Base-by-base conservation (phyloP, 2,113 vertebrate species). In the Meleagris gallopavo region DNA sequence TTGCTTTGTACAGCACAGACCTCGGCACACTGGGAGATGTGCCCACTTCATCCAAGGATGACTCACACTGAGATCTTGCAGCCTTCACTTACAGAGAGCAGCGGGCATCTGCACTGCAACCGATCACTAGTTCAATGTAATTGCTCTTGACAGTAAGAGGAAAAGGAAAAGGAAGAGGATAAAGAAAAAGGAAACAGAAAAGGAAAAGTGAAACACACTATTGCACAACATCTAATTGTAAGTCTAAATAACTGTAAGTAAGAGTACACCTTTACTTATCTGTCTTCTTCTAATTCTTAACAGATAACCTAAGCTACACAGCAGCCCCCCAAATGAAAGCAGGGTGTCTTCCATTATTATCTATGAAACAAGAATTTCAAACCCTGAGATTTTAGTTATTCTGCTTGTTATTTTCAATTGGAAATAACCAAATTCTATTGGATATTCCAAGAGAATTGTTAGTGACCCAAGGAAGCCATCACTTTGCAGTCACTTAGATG, bases 401-500 rank as follows among this genome's bases (percentile, higher is more conserved):
- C 75, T 45, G 22, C 30, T 46, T 0, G 17, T 9, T 10, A 81
- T 43, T 70, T 70, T 38, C 50, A 45, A 17, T 3, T 62, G 48
- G 32, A 46, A 69, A 69, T 17, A 17, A n/a, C 8, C 60, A 80
- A 30, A 40, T 69, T 45, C 72, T 15, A 67, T 52, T 66, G 66
- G 27, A 24, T 71, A 30, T 30, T 61, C 24, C 41, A 54, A 43
- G 46, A 62, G 72, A 43, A 55, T 9, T 46, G 40, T 13, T 45
- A 58, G 6, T 6, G 41, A 75, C 48, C 13, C 0, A 0, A 69
- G 20, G 8, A 38, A 57, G n/a, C n/a, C n/a, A n/a, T n/a, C n/a
- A n/a, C n/a, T n/a, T n/a, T n/a, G n/a, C 36, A 30, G 62, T 27
- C 29, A 70, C 27, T 9, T 61, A 8, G 1, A 29, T 0, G 9